These are phyloP conservation scores for Thaumetopoea pityocampa DNA, from an alignment of 1,140 invertebrate species.

Conservation along the genomic window DNA sequence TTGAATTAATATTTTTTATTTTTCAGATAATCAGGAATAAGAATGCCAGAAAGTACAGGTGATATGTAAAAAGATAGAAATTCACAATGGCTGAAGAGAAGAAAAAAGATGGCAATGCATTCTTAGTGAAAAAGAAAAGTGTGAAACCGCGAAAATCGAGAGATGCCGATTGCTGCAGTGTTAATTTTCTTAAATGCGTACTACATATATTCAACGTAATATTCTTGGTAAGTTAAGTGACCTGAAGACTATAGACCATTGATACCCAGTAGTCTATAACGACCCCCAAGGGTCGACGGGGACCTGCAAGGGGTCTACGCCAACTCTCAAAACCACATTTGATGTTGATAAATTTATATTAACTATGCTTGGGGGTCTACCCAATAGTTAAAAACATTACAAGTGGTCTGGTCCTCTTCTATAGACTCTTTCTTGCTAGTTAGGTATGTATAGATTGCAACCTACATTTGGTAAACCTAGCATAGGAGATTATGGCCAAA, in stretches of 20 bases:
- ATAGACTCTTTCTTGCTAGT: too few relatives aligned
- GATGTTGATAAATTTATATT: too few relatives aligned
- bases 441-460: too few relatives aligned
- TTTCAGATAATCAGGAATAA: conserved; percentile 12
- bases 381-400: too few relatives aligned
- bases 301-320: too few relatives aligned
- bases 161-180: conserved; percentile 85
- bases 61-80: not conserved
- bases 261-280: not conserved
- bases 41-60: conserved; percentile 2
- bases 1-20: not conserved
- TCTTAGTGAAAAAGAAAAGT: conserved; percentile 63
- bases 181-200: conserved; percentile 86
- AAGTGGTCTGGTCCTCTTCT: too few relatives aligned
- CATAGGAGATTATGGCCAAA: too few relatives aligned
- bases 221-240: conserved; percentile 80
- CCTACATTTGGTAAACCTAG: too few relatives aligned
- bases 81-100: conserved; percentile 60
- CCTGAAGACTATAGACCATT: not conserved
- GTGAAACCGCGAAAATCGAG: conserved; percentile 74
- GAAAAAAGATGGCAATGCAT: conserved; percentile 56
- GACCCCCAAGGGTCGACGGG: not conserved
- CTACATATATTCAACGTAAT: conserved; percentile 88
- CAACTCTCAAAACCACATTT: too few relatives aligned
- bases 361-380: too few relatives aligned